Conservation (phyloP, 2,888 invertebrate genomes). For the Acanthosepion esculentum region DNA sequence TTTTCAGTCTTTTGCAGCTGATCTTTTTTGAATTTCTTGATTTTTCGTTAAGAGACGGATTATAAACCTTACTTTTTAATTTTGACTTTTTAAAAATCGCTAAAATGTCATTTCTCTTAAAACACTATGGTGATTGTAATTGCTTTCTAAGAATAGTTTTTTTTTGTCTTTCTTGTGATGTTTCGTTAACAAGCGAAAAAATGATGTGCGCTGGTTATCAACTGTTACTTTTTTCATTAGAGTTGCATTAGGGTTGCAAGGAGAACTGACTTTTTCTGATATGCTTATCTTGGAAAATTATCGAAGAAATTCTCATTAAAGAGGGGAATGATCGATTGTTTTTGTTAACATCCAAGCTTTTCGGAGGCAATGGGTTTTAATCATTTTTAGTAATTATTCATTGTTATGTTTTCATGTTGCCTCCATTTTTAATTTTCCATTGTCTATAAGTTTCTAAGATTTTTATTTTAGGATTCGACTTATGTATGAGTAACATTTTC, state of each 20-base stretch:
- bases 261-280: neutral
- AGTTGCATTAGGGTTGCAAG: neutral
- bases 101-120: neutral
- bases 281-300: neutral
- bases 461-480: too few relatives aligned
- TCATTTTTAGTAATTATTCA: neutral
- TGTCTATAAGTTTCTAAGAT: too few relatives aligned
- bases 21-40: neutral
- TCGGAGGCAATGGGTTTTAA: neutral
- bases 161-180: too few relatives aligned
- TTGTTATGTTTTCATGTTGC: neutral
- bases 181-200: neutral
- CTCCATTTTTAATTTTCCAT: neutral
- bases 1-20: neutral
- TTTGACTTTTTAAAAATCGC: neutral
- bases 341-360: neutral
- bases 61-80: neutral
- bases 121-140: neutral
- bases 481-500: too few relatives aligned
- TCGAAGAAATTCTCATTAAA: neutral
- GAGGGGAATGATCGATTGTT: neutral
- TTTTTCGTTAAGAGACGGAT: too few relatives aligned
- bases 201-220: neutral
- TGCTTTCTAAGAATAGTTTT: neutral
- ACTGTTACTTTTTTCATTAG: neutral